A percentile compares a stretch with the other conserved stretches of the same genome.
phyloP scores from a whole-genome alignment of 2,888 invertebrate genomes.

The Harpalus rufipes region DNA sequence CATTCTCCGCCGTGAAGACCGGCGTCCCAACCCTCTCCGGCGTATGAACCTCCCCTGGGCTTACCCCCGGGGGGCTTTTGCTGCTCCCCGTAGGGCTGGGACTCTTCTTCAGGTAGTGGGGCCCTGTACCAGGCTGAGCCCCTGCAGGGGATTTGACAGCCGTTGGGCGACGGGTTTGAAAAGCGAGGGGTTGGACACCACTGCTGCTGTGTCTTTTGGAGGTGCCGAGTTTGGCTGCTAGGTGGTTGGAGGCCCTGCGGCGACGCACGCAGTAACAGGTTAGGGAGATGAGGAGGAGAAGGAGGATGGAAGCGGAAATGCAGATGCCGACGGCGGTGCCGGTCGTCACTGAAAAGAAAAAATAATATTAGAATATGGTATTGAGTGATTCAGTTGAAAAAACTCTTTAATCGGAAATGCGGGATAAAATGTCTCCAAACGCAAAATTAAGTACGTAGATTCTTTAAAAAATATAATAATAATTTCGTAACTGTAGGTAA shows the following conservation, averaged over 20 bases:
- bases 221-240: slow-evolving; percentile 69
- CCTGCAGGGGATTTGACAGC: slow-evolving; percentile 93
- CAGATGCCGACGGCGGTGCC: slow-evolving; percentile 82
- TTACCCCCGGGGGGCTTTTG: slow-evolving; percentile 78
- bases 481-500: too few relatives aligned
- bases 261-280: slow-evolving; percentile 84
- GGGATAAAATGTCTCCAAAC: too few relatives aligned
- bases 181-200: slow-evolving; percentile 82
- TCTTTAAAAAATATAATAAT: too few relatives aligned
- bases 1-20: slow-evolving; percentile 75
- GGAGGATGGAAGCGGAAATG: slow-evolving; percentile 81
- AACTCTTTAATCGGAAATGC: too few relatives aligned
- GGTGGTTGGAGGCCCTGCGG: slow-evolving; percentile 74
- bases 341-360: slow-evolving; percentile 77
- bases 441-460: too few relatives aligned
- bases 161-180: slow-evolving; percentile 86
- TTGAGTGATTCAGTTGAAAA: too few relatives aligned
- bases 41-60: slow-evolving; percentile 75
- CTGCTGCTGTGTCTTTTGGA: slow-evolving; percentile 75
- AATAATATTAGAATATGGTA: too few relatives aligned
- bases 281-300: slow-evolving; percentile 81
- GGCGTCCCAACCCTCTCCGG: slow-evolving; percentile 8
- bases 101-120: slow-evolving; percentile 94
- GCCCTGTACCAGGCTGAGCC: slow-evolving; percentile 76
- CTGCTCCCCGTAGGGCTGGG: slow-evolving; percentile 89